Evolutionary conservation across 2,113 vertebrate genomes (phyloP), one percentile per base, ranked within the genome.

Genomic region (Neogobius melanostomus): DNA sequence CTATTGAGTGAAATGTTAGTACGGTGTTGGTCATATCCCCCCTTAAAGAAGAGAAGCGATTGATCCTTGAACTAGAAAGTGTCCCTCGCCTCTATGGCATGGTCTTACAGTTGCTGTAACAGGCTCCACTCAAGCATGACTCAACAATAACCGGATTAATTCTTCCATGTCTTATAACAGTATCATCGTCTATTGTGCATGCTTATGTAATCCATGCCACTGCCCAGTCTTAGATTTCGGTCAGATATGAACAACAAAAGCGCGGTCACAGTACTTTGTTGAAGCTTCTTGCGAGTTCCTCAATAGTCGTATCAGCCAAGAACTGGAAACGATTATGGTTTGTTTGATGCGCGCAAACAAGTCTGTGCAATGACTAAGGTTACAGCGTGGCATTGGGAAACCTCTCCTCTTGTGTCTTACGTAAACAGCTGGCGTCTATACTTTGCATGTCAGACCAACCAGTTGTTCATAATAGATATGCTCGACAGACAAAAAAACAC

Each of bases 401-500:
- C 54, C 36, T 59, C 59, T 62, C 69, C 67, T 68, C 72, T 75
- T 10, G 10, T 21, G 67, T 14, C 46, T 56, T 62, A 57, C 14
- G 10, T 78, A 54, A 79, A 45, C 7, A 2, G 10, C 42, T 57
- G 48, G 17, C 59, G 66, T 64, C 42, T 53, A 36, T 4, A 16
- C 36, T 71, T 78, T 65, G 69, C 69, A 69, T 50, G 47, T 69
- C 53, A 68, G 75, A 70, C 47, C 52, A 50, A 44, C 49, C 76
- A 76, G 75, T 68, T 76, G 51, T 49, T 61, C 48, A 14, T 60
- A 71, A 81, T 61, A 43, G 67, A 7, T 0, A 0, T 6, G 14
- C 14, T 51, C 77, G 66, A 82, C 85, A 61, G 89, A 88, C 66
- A 75, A 88, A 90, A n/a, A 1, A 21, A 80, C 71, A 50, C 28